phyloP scores from a whole-genome alignment of 1,140 invertebrate species.

The Archegozetes longisetosus region DNA sequence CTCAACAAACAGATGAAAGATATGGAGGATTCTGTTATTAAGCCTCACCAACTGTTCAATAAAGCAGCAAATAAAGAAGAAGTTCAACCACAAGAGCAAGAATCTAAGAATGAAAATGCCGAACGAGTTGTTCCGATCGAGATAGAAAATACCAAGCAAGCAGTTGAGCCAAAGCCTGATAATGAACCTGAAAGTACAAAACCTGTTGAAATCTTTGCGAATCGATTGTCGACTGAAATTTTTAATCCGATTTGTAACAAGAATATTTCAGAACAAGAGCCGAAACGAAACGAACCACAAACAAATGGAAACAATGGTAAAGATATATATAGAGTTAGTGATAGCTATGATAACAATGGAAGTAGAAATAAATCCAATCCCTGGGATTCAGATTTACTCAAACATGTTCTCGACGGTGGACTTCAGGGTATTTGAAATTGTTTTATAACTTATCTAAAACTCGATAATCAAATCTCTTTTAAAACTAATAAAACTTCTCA shows the following conservation, averaged over 20 bases:
- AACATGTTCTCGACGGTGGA: constrained; percentile 1
- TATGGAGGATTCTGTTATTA: background rate
- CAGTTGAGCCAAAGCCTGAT: background rate
- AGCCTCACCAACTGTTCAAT: too few relatives aligned
- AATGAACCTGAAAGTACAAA: background rate
- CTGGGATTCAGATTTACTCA: constrained; percentile 1
- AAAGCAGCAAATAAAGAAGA: too few relatives aligned
- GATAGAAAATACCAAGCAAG: background rate
- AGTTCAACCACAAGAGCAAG: too few relatives aligned
- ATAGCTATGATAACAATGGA: background rate
- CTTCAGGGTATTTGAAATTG: background rate
- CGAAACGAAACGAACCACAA: background rate
- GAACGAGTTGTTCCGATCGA: too few relatives aligned
- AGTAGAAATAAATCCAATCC: background rate
- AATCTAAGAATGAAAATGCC: too few relatives aligned
- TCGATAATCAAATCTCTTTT: background rate
- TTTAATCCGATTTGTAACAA: too few relatives aligned
- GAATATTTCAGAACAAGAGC: background rate
- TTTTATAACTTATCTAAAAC: background rate
- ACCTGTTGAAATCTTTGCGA: too few relatives aligned
- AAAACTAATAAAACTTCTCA: background rate
- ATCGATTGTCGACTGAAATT: too few relatives aligned
- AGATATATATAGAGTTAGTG: too few relatives aligned
- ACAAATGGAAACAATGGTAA: background rate
- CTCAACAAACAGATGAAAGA: background rate